Evolutionary conservation across 2,797 vertebrate species (phyloP).

Genomic region (Falco novaeseelandiae): DNA sequence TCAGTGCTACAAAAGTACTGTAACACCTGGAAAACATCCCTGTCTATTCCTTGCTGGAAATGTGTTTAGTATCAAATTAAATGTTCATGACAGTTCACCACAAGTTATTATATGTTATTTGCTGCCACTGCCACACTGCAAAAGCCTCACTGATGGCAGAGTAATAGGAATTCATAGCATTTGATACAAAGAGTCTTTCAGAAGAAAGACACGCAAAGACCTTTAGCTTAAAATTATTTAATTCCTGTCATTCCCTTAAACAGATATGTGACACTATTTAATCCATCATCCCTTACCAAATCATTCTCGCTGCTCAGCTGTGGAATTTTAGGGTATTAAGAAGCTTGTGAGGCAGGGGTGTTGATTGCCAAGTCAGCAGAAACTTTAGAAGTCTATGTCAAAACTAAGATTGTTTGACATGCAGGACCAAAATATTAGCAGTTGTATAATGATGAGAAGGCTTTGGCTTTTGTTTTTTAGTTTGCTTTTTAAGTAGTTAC

Average conservation of each 20-base stretch:
- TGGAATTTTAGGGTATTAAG: conserved; percentile 74
- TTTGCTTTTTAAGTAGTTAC: background rate
- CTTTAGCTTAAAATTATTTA: conserved; percentile 68
- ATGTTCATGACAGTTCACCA: conserved; percentile 88
- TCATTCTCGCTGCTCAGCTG: conserved; percentile 66
- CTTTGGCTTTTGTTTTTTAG: conserved; percentile 33
- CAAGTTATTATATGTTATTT: conserved; percentile 92
- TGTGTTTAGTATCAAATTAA: conserved; percentile 90
- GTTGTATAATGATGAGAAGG: conserved; percentile 27
- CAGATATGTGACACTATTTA: conserved; percentile 67
- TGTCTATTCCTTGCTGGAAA: conserved; percentile 52
- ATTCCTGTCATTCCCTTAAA: conserved; percentile 72
- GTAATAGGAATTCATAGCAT: conserved; percentile 66
- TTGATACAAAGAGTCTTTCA: conserved; percentile 76
- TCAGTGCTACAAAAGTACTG: background rate
- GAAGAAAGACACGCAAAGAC: conserved; percentile 38
- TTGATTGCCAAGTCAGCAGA: conserved; percentile 73
- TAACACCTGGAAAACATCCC: conserved; percentile 40
- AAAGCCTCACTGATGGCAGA: conserved; percentile 73
- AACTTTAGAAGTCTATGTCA: conserved; percentile 73
- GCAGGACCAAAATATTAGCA: conserved; percentile 56
- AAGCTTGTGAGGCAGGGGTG: conserved; percentile 62
- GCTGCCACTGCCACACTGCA: conserved; percentile 83
- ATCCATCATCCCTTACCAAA: conserved; percentile 16
- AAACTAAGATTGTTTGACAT: conserved; percentile 75